Evolutionary conservation across 2,113 vertebrate species (phyloP), one percentile per base, ranked within the genome.

Genomic region (Lophura nycthemera): DNA sequence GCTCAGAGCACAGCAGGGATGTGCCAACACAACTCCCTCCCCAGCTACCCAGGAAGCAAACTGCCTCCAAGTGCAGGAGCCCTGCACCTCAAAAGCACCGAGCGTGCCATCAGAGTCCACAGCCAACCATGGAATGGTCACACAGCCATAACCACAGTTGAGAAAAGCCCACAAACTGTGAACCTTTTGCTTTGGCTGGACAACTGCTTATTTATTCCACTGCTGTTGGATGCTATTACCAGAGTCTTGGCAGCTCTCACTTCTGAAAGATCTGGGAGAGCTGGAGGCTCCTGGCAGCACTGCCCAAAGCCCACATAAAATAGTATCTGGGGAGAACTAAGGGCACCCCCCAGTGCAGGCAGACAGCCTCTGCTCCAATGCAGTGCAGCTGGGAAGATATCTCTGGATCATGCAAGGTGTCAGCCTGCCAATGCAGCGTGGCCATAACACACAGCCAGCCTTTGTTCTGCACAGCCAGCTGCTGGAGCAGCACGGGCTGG

Each of bases 391-490:
- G 17, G 61, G 86, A 74, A 74, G 81, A 92, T 1, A 0, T 78
- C 42, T 92, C 79, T 60, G 60, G 40, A 42, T 38, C 32, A 13
- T 25, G 24, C 34, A 52, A 52, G 72, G 54, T 8, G 1, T 40
- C 63, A 50, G 40, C 19, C 36, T 67, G 72, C 63, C 78, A 89
- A 42, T 73, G 65, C 21, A 70, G 52, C 30, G 11, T 40, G 32
- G 72, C 65, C 66, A 61, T n/a, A n/a, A 22, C 63, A 91, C 87
- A 88, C 30, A 77, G 85, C 32, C 60, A 64, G 56, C 47, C 87
- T 95, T 91, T 96, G 91, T 95, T 89, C 79, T 45, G 85, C 66
- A 25, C 57, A 75, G 54, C 63, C 73, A 83, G 88, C 95, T 90
- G 73, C 69, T 2, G 2, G 52, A 71, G 50, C 60, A 70, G 69